A percentile compares a stretch with the other conserved stretches of the same genome.
Evolutionary conservation across 2,888 invertebrate species (phyloP).

Genomic region (Agrochola litura): DNA sequence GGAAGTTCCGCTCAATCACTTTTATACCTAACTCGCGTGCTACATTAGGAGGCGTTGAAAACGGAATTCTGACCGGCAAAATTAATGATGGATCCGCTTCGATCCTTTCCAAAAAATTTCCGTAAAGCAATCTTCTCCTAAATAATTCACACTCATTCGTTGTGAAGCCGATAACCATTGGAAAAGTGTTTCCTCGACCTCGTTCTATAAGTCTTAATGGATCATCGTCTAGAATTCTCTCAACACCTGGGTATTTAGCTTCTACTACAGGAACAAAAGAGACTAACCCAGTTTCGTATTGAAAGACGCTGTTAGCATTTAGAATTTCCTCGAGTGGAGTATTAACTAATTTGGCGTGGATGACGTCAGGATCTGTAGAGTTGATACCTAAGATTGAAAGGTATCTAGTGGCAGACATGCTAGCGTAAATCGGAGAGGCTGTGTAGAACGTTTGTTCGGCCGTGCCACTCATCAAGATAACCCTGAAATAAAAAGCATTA

Average conservation of each 20-base stretch:
- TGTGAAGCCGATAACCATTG: constrained; percentile 67
- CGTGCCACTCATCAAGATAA: constrained; percentile 65
- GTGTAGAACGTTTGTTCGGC: constrained; percentile 62
- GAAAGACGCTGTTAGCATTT: constrained; percentile 62
- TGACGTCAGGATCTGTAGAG: constrained; percentile 64
- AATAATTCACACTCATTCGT: constrained; percentile 61
- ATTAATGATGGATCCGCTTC: constrained; percentile 69
- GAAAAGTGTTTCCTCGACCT: constrained; percentile 69
- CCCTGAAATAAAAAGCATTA: constrained; percentile 53
- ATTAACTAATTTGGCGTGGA: constrained; percentile 63
- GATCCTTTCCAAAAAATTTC: constrained; percentile 48
- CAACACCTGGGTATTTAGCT: constrained; percentile 55
- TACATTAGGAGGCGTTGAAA: constrained; percentile 49
- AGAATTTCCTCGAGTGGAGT: constrained; percentile 72
- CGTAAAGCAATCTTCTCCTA: constrained; percentile 32
- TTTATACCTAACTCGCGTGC: constrained; percentile 52
- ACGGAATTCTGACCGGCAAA: constrained; percentile 59
- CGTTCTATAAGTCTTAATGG: constrained; percentile 67
- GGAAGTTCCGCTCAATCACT: constrained; percentile 62
- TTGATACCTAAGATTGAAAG: constrained; percentile 81
- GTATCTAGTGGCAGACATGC: constrained; percentile 57
- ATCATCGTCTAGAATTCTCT: constrained; percentile 68
- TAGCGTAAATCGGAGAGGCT: constrained; percentile 65
- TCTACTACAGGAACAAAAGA: constrained; percentile 70
- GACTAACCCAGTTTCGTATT: constrained; percentile 57